Base-by-base conservation (phyloP, 2,797 vertebrate species). In the Brotula barbata region DNA sequence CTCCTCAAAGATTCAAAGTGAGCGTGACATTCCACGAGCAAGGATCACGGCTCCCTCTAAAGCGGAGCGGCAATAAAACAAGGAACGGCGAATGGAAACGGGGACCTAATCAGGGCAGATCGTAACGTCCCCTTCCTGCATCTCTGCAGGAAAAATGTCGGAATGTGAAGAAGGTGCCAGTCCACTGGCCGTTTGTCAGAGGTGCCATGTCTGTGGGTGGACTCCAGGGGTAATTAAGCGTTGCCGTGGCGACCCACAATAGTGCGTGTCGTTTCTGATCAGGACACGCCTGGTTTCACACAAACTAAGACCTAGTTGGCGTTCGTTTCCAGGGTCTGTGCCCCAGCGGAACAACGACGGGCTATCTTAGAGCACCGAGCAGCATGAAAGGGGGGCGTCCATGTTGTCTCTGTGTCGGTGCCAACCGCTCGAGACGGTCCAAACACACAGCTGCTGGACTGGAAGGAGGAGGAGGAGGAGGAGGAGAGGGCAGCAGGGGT, bases 161-260 rank as follows among this genome's bases (percentile, higher is more conserved):
- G 23, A 44, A 68, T 53, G 56, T 40, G 23, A 47, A 64, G 25
- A 80, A 55, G 73, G 71, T 50, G 61, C 64, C 80, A 71, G 73
- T 59, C 69, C 67, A 64, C 46, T 54, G 49, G 40, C 60, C 45
- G 77, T 74, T 76, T 78, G 45, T 71, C 77, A 89, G 68, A 78
- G 82, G 78, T 87, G 77, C 80, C 82, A 80, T 78, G 83, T 85
- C 81, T 81, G 71, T 76, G 72, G 75, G 62, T 65, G 75, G 68
- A 80, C 79, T 87, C 41, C 7, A 85, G 79, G 80, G 82, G 70
- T 74, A 89, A 90, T 89, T 85, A 91, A 84, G 74, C n/a, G 81
- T 90, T 89, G 76, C 89, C 81, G 80, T 83, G 87, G 89, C 70
- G 70, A 90, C 74, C 59, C 71, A 89, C 82, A 89, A 84, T 74